phyloP scores from a whole-genome alignment of 2,797 vertebrate genomes.

The Melanotaenia pygmaea region DNA sequence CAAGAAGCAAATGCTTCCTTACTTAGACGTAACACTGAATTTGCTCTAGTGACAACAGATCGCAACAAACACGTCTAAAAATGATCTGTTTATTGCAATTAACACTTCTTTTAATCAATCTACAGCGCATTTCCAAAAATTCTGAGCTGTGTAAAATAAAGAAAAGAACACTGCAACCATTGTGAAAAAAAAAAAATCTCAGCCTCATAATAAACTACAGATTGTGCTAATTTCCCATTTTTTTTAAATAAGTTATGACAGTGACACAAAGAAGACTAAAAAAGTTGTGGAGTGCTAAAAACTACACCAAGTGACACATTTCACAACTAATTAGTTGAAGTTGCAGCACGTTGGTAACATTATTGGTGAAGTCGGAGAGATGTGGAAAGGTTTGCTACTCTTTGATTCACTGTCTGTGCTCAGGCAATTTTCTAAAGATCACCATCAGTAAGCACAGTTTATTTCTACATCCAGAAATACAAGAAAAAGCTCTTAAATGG shows the following conservation, averaged over 20 bases:
- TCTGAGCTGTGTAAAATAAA: not conserved
- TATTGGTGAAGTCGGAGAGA: not conserved
- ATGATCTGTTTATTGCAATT: not conserved
- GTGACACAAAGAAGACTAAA: not conserved
- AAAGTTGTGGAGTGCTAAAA: not conserved
- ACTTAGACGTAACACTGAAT: constrained; percentile 35
- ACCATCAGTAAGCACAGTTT: not conserved
- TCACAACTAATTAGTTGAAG: not conserved
- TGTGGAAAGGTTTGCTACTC: not conserved
- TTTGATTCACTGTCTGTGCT: not conserved
- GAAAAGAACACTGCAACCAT: not conserved
- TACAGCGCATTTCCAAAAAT: not conserved
- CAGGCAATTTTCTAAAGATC: not conserved
- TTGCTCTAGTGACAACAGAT: not conserved
- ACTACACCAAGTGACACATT: not conserved
- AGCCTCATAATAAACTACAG: not conserved
- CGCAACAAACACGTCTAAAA: not conserved
- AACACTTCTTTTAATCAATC: not conserved
- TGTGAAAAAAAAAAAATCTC: too few relatives aligned
- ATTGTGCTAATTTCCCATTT: not conserved
- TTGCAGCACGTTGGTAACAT: not conserved
- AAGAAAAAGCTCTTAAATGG: not conserved
- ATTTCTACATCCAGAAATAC: not conserved
- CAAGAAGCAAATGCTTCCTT: constrained; percentile 14
- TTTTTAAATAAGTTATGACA: not conserved